Conservation (phyloP, 2,888 invertebrate genomes). For the Lampropteryx suffumata region DNA sequence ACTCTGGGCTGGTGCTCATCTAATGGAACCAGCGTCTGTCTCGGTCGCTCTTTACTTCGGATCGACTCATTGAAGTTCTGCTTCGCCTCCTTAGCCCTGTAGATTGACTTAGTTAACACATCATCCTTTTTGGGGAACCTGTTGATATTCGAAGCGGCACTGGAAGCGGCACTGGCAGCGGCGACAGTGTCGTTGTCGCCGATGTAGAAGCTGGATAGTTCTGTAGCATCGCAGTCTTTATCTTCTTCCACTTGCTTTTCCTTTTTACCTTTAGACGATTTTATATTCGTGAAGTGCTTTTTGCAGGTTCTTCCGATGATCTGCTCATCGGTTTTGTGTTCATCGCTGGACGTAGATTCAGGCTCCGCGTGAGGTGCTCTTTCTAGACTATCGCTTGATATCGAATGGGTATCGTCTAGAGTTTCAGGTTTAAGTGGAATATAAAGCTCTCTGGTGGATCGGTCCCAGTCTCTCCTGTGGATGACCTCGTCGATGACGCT, state of each 20-base stretch:
- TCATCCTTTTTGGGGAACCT: conserved; percentile 26
- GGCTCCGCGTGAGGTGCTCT: conserved; percentile 46
- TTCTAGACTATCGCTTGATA: conserved; percentile 40
- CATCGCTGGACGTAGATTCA: conserved; percentile 49
- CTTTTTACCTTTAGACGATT: conserved; percentile 58
- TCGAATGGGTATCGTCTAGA: conserved; percentile 31
- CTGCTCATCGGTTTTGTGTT: conserved; percentile 43
- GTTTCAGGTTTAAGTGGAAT: conserved; percentile 56
- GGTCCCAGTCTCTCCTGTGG: conserved; percentile 72
- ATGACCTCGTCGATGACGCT: conserved; percentile 72
- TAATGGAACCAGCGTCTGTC: conserved; percentile 46
- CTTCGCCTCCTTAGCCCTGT: conserved; percentile 62
- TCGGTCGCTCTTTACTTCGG: conserved; percentile 53
- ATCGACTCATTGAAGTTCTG: conserved; percentile 69
- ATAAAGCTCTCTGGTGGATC: conserved; percentile 64
- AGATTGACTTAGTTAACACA: conserved; percentile 13
- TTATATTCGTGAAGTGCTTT: conserved; percentile 71
- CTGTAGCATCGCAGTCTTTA: conserved; percentile 66
- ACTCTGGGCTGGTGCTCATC: conserved; percentile 50
- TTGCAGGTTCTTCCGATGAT: conserved; percentile 52
- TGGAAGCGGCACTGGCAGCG: too few relatives aligned
- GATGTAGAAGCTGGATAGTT: conserved; percentile 60
- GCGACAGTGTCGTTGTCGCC: conserved; percentile 47
- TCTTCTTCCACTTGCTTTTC: conserved; percentile 55
- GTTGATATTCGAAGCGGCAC: conserved; percentile 17